These are phyloP conservation scores for Gallinago undulata DNA, from an alignment of 2,113 vertebrate species.

Conservation along the genomic window DNA sequence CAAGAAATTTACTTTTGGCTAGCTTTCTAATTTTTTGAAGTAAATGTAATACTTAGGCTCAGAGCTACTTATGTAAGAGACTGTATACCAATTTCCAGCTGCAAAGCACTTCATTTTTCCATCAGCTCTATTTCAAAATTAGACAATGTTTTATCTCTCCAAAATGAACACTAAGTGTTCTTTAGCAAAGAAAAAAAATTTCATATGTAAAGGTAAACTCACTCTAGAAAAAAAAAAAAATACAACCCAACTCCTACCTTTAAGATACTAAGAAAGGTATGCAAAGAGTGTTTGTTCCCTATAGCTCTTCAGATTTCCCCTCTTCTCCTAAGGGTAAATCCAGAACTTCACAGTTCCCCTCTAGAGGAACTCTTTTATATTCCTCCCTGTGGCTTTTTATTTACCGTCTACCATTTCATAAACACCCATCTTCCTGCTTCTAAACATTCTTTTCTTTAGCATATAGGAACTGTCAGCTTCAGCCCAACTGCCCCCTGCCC, in stretches of 20 bases:
- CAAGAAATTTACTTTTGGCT: background rate
- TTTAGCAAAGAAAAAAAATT: background rate
- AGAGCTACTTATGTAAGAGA: background rate
- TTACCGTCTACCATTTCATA: background rate
- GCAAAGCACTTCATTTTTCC: background rate
- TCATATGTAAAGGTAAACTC: background rate
- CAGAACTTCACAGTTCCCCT: background rate
- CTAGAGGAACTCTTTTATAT: background rate
- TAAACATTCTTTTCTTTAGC: background rate
- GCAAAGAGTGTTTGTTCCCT: background rate
- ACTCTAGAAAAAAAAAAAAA: background rate
- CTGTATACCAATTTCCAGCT: background rate
- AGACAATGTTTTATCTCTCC: background rate
- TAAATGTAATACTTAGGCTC: background rate
- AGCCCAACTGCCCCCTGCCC: background rate
- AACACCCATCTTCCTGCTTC: background rate
- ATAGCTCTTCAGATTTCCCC: background rate
- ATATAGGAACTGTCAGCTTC: background rate
- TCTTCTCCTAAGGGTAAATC: background rate
- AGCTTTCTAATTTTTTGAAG: background rate
- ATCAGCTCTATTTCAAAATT: background rate
- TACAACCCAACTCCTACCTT: background rate
- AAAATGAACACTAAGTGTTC: background rate
- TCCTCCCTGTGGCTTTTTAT: background rate
- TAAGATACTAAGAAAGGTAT: background rate